Evolutionary conservation across 2,888 invertebrate genomes (phyloP), one percentile per base, ranked within the genome.

Genomic region (Epistrophe grossulariae): DNA sequence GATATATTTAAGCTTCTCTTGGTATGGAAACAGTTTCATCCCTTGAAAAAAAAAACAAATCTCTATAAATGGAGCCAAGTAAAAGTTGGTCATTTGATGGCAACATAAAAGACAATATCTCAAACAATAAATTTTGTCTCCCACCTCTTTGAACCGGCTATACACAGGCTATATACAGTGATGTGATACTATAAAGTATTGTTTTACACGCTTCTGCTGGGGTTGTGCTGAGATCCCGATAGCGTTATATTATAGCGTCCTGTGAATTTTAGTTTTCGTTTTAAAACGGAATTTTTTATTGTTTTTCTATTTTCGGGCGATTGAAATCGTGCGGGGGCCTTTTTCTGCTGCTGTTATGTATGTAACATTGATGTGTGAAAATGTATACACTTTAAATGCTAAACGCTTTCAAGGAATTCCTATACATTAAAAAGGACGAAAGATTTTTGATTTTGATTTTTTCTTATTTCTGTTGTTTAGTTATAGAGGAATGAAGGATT

Each of bases 31-130:
- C 50, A 74, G 64, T 79, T 81, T 45, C 62, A 48, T 79, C 78
- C 73, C 77, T 68, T 74, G 4, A 31, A 24, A 40, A 66, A 2
- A 31, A 8, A 40, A 60, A 87, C 85, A 87, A 78, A 85, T 85
- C 81, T 85, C 62, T 31, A n/a, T 19, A 68, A 68, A 64, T 68
- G 68, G 57, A 50, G 74, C 45, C 64, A 45, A 76, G 79, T 72
- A 83, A 85, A 70, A 83, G 71, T 87, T 87, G 87, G 87, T 87
- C 87, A 87, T 87, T 83, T 83, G 83, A 87, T 83, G 87, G 83
- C 79, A 83, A 87, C 87, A 87, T 87, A 87, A 87, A 87, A 87
- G 87, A 87, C 87, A 87, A 87, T 87, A 87, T 87, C 87, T 83
- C 57, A 71, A 87, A 83, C 87, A 83, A 87, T 87, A 87, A 87